phyloP scores from a whole-genome alignment of 2,797 vertebrate genomes.

The Limosa lapponica region DNA sequence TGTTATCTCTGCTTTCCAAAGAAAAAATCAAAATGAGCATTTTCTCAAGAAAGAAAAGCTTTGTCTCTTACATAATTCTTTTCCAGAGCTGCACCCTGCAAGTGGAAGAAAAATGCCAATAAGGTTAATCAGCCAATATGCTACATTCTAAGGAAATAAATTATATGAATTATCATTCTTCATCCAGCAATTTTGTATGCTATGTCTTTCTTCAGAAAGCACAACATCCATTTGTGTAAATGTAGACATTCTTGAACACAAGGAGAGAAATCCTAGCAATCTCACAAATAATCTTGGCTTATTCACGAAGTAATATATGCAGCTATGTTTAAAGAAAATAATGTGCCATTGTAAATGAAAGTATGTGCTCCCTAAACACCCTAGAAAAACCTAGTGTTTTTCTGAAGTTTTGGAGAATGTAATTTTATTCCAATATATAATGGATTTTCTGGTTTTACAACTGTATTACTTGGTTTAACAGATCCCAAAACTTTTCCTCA shows the following conservation, averaged over 20 bases:
- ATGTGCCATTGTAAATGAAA: background rate
- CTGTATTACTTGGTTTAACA: background rate
- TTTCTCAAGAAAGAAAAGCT: conserved; percentile 14
- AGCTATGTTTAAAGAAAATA: background rate
- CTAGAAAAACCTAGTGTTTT: background rate
- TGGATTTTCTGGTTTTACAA: background rate
- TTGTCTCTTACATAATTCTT: conserved; percentile 12
- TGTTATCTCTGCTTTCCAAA: background rate
- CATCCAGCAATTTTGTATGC: background rate
- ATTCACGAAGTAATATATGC: background rate
- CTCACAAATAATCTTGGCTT: background rate
- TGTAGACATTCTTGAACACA: background rate
- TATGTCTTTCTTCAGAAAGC: background rate
- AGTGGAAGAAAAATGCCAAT: background rate
- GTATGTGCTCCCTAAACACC: background rate
- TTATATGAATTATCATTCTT: background rate
- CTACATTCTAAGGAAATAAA: background rate
- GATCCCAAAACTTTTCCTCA: background rate
- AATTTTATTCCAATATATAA: background rate
- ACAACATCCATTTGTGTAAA: background rate
- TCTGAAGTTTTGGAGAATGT: background rate
- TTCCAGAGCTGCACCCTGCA: background rate
- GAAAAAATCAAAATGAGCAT: background rate
- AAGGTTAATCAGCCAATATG: conserved; percentile 11
- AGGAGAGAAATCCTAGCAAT: background rate